These are phyloP conservation scores for Rattus rattus DNA, from an alignment of 2,113 vertebrate genomes.

Conservation along the genomic window DNA sequence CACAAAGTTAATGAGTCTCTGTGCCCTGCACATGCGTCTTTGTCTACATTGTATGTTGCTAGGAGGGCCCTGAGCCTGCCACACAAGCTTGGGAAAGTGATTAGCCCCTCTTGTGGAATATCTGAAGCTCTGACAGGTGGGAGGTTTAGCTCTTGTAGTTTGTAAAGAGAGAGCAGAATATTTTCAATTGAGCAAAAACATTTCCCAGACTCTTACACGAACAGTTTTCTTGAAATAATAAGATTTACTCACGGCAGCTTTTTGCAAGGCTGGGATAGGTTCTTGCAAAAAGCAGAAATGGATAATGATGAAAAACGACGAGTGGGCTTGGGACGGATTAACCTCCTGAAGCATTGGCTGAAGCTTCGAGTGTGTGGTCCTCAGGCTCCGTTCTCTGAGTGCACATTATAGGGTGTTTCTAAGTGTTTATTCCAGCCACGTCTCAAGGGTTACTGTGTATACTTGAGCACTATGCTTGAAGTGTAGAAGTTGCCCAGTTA, in stretches of 20 bases:
- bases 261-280: background rate
- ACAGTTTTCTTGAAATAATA: conserved; percentile 2
- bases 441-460: background rate
- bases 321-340: background rate
- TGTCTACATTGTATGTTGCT: background rate
- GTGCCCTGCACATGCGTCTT: background rate
- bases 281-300: conserved; percentile 1
- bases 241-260: background rate
- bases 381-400: background rate
- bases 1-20: conserved; percentile 69
- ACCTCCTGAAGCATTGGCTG: background rate
- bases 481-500: background rate
- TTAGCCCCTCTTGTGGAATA: background rate
- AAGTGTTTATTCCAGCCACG: background rate
- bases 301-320: background rate
- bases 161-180: conserved; percentile 38
- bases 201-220: conserved; percentile 39
- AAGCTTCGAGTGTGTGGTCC: background rate
- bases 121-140: conserved; percentile 68
- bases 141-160: conserved; percentile 4
- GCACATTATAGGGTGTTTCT: background rate
- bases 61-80: background rate
- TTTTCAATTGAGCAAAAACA: conserved; percentile 52
- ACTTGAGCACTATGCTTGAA: background rate
- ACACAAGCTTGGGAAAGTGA: conserved; percentile 56